These are phyloP conservation scores for Tipula vernalis DNA, from an alignment of 2,888 invertebrate species.

Conservation along the genomic window DNA sequence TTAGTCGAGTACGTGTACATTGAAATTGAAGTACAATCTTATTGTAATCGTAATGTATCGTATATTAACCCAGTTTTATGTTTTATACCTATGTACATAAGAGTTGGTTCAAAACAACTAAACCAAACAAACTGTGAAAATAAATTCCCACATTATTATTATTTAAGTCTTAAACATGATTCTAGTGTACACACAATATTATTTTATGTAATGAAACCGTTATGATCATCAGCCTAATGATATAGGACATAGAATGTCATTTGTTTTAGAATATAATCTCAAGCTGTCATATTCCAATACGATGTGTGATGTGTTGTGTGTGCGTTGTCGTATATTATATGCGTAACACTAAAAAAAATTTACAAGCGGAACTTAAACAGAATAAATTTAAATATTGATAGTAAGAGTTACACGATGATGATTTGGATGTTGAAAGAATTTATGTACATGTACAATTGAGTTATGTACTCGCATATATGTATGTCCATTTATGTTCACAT, in stretches of 20 bases:
- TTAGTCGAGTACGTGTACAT: background rate
- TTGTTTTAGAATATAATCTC: background rate
- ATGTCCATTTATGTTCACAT: background rate
- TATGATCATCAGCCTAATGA: background rate
- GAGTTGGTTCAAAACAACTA: background rate
- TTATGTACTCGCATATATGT: background rate
- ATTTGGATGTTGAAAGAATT: background rate
- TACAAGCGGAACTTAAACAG: background rate
- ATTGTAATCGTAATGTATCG: background rate
- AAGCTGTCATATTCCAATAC: background rate
- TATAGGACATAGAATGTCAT: background rate
- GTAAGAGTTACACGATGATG: background rate
- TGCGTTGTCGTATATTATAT: background rate
- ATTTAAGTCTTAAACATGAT: background rate
- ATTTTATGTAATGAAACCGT: background rate
- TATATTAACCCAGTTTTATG: background rate
- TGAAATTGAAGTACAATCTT: background rate
- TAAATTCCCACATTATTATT: background rate
- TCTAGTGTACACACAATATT: background rate
- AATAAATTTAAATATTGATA: background rate
- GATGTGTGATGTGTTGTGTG: background rate
- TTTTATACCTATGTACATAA: background rate
- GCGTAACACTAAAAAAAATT: background rate
- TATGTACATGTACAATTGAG: background rate
- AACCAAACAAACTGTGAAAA: background rate